Conservation (phyloP, 2,888 invertebrate genomes). For the Cryptops parisi region DNA sequence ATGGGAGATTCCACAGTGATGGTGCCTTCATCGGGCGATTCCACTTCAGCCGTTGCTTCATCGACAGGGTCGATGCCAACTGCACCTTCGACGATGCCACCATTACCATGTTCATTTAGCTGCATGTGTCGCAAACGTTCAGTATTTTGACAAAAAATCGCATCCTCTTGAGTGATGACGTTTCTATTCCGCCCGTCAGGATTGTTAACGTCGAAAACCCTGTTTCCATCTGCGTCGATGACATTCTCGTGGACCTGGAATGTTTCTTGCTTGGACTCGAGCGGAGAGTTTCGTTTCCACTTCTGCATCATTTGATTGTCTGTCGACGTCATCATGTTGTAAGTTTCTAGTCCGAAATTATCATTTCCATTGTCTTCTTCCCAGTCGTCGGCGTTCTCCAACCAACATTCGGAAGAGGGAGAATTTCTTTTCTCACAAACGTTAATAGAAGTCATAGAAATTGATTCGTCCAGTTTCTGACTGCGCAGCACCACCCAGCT, state of each 20-base stretch:
- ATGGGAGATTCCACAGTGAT: conserved; percentile 16
- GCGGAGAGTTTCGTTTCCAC: not conserved
- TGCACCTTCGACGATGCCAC: conserved; percentile 16
- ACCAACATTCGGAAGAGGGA: conserved; percentile 45
- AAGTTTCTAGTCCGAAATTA: not conserved
- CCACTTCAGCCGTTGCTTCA: conserved; percentile 17
- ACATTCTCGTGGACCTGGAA: not conserved
- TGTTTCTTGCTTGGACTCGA: not conserved
- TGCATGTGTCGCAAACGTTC: conserved; percentile 6
- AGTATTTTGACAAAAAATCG: not conserved
- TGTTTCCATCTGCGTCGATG: not conserved
- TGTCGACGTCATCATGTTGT: not conserved
- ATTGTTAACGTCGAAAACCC: not conserved
- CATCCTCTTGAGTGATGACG: conserved; percentile 3
- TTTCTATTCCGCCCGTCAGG: conserved; percentile 7
- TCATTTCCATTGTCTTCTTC: conserved; percentile 30
- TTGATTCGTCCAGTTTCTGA: conserved; percentile 47
- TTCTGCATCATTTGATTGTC: not conserved
- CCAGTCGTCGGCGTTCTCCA: conserved; percentile 63
- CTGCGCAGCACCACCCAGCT: conserved; percentile 65
- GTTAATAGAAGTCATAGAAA: conserved; percentile 24
- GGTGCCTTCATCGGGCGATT: conserved; percentile 18
- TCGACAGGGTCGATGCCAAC: conserved; percentile 15
- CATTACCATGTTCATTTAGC: conserved; percentile 8
- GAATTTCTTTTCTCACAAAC: conserved; percentile 25